These are phyloP conservation scores for Hiodon tergisus DNA, from an alignment of 2,113 vertebrate species.

Conservation along the genomic window DNA sequence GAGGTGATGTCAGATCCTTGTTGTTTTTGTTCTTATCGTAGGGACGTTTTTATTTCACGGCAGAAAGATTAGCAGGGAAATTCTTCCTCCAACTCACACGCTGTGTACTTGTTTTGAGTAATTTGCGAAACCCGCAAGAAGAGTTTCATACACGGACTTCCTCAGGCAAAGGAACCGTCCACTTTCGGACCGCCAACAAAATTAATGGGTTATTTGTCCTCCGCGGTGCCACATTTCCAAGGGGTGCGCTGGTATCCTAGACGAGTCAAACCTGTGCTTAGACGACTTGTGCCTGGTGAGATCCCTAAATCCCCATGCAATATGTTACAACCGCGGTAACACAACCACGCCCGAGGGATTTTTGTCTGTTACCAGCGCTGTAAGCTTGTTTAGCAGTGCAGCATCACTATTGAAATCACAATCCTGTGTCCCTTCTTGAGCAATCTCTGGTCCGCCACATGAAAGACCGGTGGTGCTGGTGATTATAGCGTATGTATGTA, in stretches of 20 bases:
- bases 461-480: background rate
- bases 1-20: slow-evolving; percentile 19
- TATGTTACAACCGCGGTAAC: too few relatives aligned
- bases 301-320: background rate
- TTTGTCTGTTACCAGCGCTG: too few relatives aligned
- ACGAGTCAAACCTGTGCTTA: too few relatives aligned
- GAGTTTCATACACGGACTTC: too few relatives aligned
- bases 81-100: background rate
- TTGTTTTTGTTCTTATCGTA: slow-evolving; percentile 6
- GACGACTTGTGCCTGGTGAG: background rate
- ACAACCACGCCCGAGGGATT: too few relatives aligned
- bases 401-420: too few relatives aligned
- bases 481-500: background rate
- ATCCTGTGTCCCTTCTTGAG: too few relatives aligned
- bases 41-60: slow-evolving; percentile 9
- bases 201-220: background rate
- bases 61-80: slow-evolving; percentile 5
- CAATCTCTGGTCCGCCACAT: too few relatives aligned
- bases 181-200: background rate
- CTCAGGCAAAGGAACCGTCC: too few relatives aligned
- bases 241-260: too few relatives aligned
- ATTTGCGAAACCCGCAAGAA: background rate
- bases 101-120: slow-evolving; percentile 2
- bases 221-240: too few relatives aligned
- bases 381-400: too few relatives aligned